Percentiles rank a stretch among this genome's conserved stretches.
Evolutionary conservation across 2,113 vertebrate genomes (phyloP).

Genomic region (Apeltes quadracus): DNA sequence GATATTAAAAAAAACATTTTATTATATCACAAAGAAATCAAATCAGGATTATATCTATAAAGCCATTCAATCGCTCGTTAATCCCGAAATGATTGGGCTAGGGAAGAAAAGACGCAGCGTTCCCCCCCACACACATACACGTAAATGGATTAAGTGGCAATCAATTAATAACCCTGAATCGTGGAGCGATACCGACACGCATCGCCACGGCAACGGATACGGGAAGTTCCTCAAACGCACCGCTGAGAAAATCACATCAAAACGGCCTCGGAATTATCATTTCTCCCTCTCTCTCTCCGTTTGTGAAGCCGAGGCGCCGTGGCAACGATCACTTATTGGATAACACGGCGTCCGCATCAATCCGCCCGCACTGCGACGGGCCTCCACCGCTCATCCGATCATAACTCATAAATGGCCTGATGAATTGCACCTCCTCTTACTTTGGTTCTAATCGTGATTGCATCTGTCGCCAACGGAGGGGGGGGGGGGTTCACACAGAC

Average conservation of each 20-base stretch:
- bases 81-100: constrained; percentile 67
- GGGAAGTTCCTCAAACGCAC: constrained; percentile 26
- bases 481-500: neutral
- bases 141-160: constrained; percentile 44
- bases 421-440: constrained; percentile 65
- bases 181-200: constrained; percentile 34
- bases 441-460: constrained; percentile 66
- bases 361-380: constrained; percentile 50
- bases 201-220: constrained; percentile 33
- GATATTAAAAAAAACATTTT: constrained; percentile 53
- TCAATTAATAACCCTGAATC: constrained; percentile 56
- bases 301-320: constrained; percentile 43
- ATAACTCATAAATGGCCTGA: constrained; percentile 68
- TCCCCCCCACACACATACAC: neutral
- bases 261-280: constrained; percentile 20
- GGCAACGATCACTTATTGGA: constrained; percentile 64
- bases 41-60: constrained; percentile 69
- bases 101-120: constrained; percentile 26
- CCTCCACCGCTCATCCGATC: constrained; percentile 70
- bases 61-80: constrained; percentile 64
- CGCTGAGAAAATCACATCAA: constrained; percentile 12
- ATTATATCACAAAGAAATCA: constrained; percentile 63
- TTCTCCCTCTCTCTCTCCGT: constrained; percentile 17
- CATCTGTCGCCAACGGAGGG: constrained; percentile 53
- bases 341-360: constrained; percentile 66